Percentiles rank a stretch among this genome's conserved stretches.
phyloP scores from a whole-genome alignment of 2,113 vertebrate genomes.

The Nannospalax galili region DNA sequence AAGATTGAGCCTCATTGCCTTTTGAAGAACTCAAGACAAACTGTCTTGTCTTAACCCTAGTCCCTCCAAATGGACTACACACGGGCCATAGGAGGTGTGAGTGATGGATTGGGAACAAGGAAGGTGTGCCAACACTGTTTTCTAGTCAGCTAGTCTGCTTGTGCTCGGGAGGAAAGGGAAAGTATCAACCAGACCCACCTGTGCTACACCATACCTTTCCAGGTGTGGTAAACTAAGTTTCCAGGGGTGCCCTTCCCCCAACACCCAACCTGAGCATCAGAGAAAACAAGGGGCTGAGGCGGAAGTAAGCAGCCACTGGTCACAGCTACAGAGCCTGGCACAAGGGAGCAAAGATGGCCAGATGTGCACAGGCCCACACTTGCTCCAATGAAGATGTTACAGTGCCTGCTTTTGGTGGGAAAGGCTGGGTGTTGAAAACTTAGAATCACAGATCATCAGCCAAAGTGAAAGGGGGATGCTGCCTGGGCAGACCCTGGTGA shows the following conservation, averaged over 20 bases:
- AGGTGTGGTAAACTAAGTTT: not conserved
- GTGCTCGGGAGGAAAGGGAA: not conserved
- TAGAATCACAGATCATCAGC: fast-evolving
- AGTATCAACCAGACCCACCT: fast-evolving
- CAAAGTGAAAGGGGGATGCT: fast-evolving
- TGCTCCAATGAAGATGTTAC: not conserved
- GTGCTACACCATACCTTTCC: not conserved
- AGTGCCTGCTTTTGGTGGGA: not conserved
- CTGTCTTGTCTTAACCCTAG: not conserved
- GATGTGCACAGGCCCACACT: not conserved
- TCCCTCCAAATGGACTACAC: not conserved
- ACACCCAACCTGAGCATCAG: not conserved
- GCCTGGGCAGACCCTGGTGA: too few relatives aligned
- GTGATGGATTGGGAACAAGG: fast-evolving
- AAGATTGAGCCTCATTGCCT: too few relatives aligned
- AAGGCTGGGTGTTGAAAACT: not conserved
- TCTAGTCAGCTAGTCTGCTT: not conserved
- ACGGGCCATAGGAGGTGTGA: not conserved
- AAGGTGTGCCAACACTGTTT: too few relatives aligned
- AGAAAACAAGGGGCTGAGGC: not conserved
- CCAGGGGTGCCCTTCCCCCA: not conserved
- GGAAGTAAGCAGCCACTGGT: not conserved
- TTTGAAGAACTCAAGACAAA: not conserved
- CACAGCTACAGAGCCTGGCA: too few relatives aligned
- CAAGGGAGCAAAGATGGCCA: not conserved